Conservation (phyloP, 2,888 invertebrate genomes). For the Cephus pulcher region DNA sequence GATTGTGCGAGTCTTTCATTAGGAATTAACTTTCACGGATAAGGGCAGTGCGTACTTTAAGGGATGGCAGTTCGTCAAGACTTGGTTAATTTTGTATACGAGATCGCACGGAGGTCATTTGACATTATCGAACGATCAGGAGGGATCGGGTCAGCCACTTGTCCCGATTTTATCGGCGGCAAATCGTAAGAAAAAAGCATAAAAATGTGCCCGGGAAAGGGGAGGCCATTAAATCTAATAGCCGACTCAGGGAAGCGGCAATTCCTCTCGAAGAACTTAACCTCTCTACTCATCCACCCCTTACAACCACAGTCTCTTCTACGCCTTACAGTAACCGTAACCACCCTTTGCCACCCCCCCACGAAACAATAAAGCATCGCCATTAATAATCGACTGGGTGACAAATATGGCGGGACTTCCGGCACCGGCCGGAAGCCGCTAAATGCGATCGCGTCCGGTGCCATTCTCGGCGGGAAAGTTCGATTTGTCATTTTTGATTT, state of each 20-base stretch:
- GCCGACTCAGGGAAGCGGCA: constrained; percentile 35
- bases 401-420: constrained; percentile 62
- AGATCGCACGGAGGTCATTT: not conserved
- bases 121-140: not conserved
- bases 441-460: constrained; percentile 39
- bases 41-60: not conserved
- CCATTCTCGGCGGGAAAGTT: constrained; percentile 17
- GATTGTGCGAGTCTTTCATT: not conserved
- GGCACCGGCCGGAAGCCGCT: constrained; percentile 49
- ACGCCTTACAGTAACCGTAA: not conserved
- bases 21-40: not conserved
- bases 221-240: constrained; percentile 56
- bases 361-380: constrained; percentile 46
- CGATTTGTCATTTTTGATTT: constrained; percentile 33
- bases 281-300: not conserved
- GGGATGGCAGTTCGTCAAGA: not conserved
- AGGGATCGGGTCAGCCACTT: constrained; percentile 13
- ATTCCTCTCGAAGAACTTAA: constrained; percentile 29
- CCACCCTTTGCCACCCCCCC: constrained; percentile 12
- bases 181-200: constrained; percentile 24
- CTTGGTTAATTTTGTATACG: not conserved
- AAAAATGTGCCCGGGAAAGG: not conserved
- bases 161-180: constrained; percentile 21
- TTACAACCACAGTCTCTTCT: not conserved
- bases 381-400: constrained; percentile 46